Evolutionary conservation across 2,888 invertebrate species (phyloP).

Genomic region (Fragum whitleyi): DNA sequence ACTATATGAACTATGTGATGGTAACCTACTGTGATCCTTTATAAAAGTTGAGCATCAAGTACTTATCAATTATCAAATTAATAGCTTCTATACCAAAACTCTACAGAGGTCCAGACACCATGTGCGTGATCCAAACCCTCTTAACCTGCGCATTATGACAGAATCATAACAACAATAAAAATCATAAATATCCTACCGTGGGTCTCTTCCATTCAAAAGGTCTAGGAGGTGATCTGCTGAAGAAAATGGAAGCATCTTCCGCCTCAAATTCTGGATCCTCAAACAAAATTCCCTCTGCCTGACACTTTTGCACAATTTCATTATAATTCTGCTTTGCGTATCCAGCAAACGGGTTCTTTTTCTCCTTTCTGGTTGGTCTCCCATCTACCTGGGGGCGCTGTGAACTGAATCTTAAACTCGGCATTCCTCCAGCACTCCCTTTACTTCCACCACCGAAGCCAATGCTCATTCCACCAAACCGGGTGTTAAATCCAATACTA

Average conservation of each 20-base stretch:
- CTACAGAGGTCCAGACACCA: too few species aligned
- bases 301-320: conserved; percentile 92
- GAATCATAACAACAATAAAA: background rate
- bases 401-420: background rate
- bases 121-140: too few species aligned
- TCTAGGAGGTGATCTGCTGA: conserved; percentile 93
- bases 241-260: conserved; percentile 92
- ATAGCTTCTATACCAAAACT: too few species aligned
- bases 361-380: conserved; percentile 63
- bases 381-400: conserved; percentile 67
- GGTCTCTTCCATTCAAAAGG: conserved; percentile 97
- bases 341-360: conserved; percentile 73
- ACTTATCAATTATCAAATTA: too few species aligned
- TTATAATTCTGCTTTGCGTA: conserved; percentile 92
- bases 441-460: conserved; percentile 68
- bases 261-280: conserved; percentile 97
- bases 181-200: conserved; percentile 84
- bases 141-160: too few species aligned
- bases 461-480: conserved; percentile 40
- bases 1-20: too few species aligned
- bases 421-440: conserved; percentile 19
- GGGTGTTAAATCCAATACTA: conserved; percentile 65
- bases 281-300: conserved; percentile 91
- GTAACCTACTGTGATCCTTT: too few species aligned
- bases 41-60: too few species aligned